Percentiles rank a stretch among this genome's conserved stretches.
These are phyloP conservation scores for Neopipo cinnamomea DNA, from an alignment of 2,113 vertebrate genomes.

Conservation along the genomic window DNA sequence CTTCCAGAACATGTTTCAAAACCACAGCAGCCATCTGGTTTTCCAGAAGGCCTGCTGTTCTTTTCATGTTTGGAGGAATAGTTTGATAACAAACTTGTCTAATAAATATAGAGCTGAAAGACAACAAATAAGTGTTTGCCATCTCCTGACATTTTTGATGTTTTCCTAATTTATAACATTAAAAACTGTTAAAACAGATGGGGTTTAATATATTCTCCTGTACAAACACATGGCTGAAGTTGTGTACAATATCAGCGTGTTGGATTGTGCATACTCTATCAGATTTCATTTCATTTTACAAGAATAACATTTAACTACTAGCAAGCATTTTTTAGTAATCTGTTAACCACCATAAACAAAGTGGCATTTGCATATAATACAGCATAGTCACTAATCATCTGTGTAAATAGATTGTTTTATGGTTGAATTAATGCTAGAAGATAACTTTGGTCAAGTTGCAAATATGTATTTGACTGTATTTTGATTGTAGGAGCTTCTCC, in stretches of 20 bases:
- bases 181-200: slow-evolving; percentile 81
- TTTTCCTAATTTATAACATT: slow-evolving; percentile 78
- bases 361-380: neutral
- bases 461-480: neutral
- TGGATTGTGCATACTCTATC: slow-evolving; percentile 59
- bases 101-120: slow-evolving; percentile 76
- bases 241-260: slow-evolving; percentile 64
- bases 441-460: neutral
- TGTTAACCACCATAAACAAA: neutral
- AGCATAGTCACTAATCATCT: neutral
- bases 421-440: neutral
- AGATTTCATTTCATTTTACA: slow-evolving; percentile 31
- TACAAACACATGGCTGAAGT: slow-evolving; percentile 75
- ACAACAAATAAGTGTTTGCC: slow-evolving; percentile 70
- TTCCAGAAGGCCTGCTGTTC: slow-evolving; percentile 80
- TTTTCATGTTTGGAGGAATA: slow-evolving; percentile 79
- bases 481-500: neutral
- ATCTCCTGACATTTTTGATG: slow-evolving; percentile 74
- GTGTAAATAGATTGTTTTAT: neutral
- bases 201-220: slow-evolving; percentile 76
- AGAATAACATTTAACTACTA: slow-evolving; percentile 19
- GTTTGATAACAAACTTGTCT: slow-evolving; percentile 82
- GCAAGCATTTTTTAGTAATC: neutral
- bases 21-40: slow-evolving; percentile 78
- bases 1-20: slow-evolving; percentile 61